Base-by-base conservation (phyloP, 2,888 invertebrate genomes). In the Azorinus chamasolen region DNA sequence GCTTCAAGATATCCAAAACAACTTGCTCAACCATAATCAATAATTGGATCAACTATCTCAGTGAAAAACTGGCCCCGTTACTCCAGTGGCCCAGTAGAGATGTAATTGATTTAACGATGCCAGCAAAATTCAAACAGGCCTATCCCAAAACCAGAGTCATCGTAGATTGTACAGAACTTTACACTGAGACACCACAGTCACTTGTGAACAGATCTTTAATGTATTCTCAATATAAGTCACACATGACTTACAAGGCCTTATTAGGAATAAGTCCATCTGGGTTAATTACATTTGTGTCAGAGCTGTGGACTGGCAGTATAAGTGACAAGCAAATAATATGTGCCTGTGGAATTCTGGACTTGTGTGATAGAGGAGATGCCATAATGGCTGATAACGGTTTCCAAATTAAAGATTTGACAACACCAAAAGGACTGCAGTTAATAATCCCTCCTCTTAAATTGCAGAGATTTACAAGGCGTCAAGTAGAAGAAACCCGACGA, bases 141-240 rank as follows among this genome's bases (percentile, higher is more conserved):
- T 81, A 72, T 53, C 75, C 78, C 0, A 61, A 51, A 14, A 68
- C 68, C 14, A 39, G 79, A 20, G 75, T 83, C 1, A 74, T 82
- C 14, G 57, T 83, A 24, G 84, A 84, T 71, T 84, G 84, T 39
- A 84, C 82, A 43, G 82, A 84, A 50, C 20, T 84, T 12, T 69
- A 39, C 37, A 79, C 74, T 39, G 61, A 84, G 37, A 68, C 57
- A 25, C 77, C 80, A 22, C 46, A 65, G 3, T 78, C 77, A 6
- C 43, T 78, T 0, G 14, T 43, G 2, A 45, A 59, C 6, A 68
- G 69, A 37, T 58, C 70, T 16, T 27, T 79, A 27, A 25, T 75
- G 51, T 83, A 62, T 41, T 70, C 70, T n/a, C n/a, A 58, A 24
- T 79, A 80, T 43, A 84, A 83, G 25, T 54, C 62, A 12, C 66